phyloP scores from a whole-genome alignment of 2,113 vertebrate species.

The Coptodon rendalli region DNA sequence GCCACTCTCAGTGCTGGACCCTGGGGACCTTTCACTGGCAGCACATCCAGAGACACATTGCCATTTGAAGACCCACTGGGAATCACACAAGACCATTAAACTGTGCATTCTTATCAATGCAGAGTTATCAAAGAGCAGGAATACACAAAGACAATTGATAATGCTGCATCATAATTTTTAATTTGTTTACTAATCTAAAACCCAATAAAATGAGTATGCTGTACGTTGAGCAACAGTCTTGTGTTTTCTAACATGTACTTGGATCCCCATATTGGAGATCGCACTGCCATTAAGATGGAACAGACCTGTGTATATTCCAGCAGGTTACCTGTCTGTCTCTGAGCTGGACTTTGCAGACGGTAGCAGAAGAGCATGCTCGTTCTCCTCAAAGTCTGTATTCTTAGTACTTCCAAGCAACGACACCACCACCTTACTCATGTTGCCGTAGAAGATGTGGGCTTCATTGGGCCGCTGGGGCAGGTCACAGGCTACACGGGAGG shows the following conservation, averaged over 20 bases:
- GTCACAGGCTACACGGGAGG: conserved; percentile 73
- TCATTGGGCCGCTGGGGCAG: conserved; percentile 81
- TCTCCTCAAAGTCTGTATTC: conserved; percentile 20
- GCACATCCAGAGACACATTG: conserved; percentile 82
- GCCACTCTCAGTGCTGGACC: conserved; percentile 62
- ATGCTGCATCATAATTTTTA: not conserved
- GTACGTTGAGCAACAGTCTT: not conserved
- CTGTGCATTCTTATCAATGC: not conserved
- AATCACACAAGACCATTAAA: not conserved
- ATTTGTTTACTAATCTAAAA: not conserved
- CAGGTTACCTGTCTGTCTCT: conserved; percentile 72
- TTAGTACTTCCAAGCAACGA: conserved; percentile 73
- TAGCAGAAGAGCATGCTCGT: conserved; percentile 38
- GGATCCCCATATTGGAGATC: not conserved
- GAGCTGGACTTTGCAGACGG: conserved; percentile 11
- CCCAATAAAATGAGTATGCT: rapidly evolving
- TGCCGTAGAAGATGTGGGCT: conserved; percentile 83
- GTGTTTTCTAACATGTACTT: not conserved
- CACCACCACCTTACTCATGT: conserved; percentile 80
- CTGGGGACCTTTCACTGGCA: conserved; percentile 93
- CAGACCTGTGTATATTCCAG: not conserved
- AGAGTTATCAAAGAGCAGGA: not conserved
- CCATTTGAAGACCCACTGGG: conserved; percentile 63
- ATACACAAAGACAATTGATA: not conserved
- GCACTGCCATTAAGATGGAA: not conserved